A percentile compares a stretch with the other conserved stretches of the same genome.
Evolutionary conservation across 2,797 vertebrate species (phyloP).

Genomic region (Cetoscarus ocellatus): DNA sequence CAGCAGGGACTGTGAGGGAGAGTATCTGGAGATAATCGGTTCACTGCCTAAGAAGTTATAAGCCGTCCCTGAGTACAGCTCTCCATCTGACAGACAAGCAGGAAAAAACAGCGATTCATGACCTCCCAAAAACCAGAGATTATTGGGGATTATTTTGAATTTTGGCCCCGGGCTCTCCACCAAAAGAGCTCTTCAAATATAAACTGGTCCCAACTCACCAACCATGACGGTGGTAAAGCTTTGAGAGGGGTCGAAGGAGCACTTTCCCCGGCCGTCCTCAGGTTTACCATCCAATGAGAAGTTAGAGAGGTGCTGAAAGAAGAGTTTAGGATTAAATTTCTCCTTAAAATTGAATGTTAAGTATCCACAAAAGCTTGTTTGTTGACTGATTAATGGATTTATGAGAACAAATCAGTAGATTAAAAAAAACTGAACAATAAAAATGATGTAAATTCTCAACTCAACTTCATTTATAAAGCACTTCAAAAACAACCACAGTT

Average conservation of each 20-base stretch:
- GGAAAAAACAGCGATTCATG: conserved; percentile 32
- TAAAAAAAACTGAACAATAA: no score
- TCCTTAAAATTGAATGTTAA: no score
- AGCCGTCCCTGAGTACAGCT: conserved; percentile 94
- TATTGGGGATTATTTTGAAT: conserved; percentile 44
- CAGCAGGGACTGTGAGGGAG: conserved; percentile 87
- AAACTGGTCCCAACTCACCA: conserved; percentile 87
- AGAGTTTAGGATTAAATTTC: neutral
- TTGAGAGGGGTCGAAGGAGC: conserved; percentile 95
- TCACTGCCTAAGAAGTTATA: conserved; percentile 98
- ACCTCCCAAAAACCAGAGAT: conserved; percentile 27
- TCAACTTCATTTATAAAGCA: no score
- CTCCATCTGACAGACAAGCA: conserved; percentile 87
- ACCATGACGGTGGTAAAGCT: conserved; percentile 97
- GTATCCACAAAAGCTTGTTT: neutral
- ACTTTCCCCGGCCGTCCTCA: conserved; percentile 95
- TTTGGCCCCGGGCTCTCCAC: conserved; percentile 28
- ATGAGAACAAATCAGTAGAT: no score
- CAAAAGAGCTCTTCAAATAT: conserved; percentile 17
- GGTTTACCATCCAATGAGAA: conserved; percentile 81
- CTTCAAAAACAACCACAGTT: no score
- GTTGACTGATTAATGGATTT: no score
- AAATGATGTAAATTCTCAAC: no score
- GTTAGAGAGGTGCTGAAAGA: conserved; percentile 84
- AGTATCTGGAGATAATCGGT: conserved; percentile 94